A percentile compares a stretch with the other conserved stretches of the same genome.
These are phyloP conservation scores for Hyposoter dolosus DNA, from an alignment of 2,888 invertebrate species.

Conservation along the genomic window DNA sequence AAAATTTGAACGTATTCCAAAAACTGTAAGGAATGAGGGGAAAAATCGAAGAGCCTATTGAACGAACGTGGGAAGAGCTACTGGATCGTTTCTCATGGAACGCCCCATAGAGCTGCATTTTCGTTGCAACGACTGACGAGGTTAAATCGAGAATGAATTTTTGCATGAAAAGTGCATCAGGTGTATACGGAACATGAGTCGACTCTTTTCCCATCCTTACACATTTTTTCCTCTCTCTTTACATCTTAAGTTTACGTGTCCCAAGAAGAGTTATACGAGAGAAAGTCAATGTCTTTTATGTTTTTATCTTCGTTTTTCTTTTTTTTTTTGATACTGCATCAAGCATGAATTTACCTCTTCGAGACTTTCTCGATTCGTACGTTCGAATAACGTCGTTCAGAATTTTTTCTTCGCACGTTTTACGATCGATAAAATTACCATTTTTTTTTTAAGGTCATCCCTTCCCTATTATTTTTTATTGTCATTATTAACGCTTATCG, in stretches of 20 bases:
- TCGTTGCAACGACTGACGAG: conserved; percentile 4
- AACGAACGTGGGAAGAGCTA: neutral
- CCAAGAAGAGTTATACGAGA: conserved; percentile 38
- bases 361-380: conserved; percentile 49
- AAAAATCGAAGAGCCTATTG: neutral
- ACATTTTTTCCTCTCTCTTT: conserved; percentile 23
- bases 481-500: neutral
- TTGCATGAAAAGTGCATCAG: conserved; percentile 56
- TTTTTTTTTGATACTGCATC: conserved; percentile 40
- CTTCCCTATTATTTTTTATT: neutral
- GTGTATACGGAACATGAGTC: conserved; percentile 39
- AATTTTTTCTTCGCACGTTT: conserved; percentile 15
- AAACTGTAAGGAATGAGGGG: neutral
- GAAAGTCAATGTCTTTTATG: conserved; percentile 56
- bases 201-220: conserved; percentile 27
- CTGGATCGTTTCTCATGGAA: neutral
- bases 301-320: conserved; percentile 6
- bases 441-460: neutral
- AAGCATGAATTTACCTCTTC: conserved; percentile 22
- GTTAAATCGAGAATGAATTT: conserved; percentile 58
- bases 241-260: conserved; percentile 5
- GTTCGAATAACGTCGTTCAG: conserved; percentile 12
- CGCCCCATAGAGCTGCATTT: conserved; percentile 17
- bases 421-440: neutral
- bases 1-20: neutral